phyloP scores from a whole-genome alignment of 2,113 vertebrate genomes.

The Holacanthus passer region DNA sequence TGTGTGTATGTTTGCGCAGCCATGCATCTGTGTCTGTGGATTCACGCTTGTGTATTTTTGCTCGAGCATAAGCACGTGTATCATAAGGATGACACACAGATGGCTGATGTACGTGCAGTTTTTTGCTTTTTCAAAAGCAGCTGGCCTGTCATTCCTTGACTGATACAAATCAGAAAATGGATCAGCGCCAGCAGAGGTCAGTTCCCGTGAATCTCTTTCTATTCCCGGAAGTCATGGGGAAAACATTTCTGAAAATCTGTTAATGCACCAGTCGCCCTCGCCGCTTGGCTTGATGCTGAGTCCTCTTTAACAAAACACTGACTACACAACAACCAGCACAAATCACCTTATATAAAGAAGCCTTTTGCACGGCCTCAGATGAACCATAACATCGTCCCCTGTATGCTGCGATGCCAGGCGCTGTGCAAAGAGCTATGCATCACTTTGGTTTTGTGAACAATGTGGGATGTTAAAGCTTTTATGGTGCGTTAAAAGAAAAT shows the following conservation, averaged over 20 bases:
- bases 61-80: conserved; percentile 21
- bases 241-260: conserved; percentile 15
- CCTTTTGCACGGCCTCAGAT: conserved; percentile 41
- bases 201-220: conserved; percentile 1
- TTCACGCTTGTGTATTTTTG: conserved; percentile 33
- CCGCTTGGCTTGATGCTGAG: background rate
- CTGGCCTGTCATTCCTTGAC: conserved; percentile 43
- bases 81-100: conserved; percentile 56
- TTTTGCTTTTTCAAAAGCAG: conserved; percentile 45
- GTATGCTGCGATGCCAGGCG: conserved; percentile 18
- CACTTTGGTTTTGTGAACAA: conserved; percentile 65
- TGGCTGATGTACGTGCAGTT: conserved; percentile 37
- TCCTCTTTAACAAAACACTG: conserved; percentile 23
- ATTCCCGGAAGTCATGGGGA: background rate
- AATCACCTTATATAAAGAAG: conserved; percentile 52
- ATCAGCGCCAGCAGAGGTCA: conserved; percentile 33
- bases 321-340: conserved; percentile 21
- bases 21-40: conserved; percentile 50
- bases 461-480: conserved; percentile 67
- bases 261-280: conserved; percentile 2
- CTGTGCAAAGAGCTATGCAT: conserved; percentile 42
- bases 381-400: conserved; percentile 44
- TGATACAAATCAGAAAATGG: conserved; percentile 55
- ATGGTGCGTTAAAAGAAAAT: conserved; percentile 61
- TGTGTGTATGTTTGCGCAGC: conserved; percentile 55